Conservation (phyloP, 2,113 vertebrate genomes). For the Oryzias javanicus region DNA sequence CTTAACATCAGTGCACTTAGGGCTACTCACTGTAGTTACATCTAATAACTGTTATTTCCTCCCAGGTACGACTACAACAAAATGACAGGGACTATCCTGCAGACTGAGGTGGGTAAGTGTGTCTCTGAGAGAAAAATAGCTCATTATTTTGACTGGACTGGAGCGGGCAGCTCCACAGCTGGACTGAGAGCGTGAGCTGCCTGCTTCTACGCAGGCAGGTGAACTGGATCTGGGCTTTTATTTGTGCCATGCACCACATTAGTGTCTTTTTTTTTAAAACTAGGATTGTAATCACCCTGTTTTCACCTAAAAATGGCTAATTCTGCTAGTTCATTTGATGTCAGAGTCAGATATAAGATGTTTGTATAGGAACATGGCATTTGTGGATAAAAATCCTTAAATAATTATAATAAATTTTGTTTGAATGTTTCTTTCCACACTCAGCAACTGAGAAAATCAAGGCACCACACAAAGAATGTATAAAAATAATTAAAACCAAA, state of each 20-base stretch:
- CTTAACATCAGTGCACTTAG: not conserved
- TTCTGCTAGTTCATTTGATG: too few species aligned
- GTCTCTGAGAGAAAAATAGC: not conserved
- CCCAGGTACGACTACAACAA: not conserved
- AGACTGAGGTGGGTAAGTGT: not conserved
- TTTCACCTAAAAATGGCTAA: too few species aligned
- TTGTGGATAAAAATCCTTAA: too few species aligned
- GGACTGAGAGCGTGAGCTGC: not conserved
- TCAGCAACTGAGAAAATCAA: too few species aligned
- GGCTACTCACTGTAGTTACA: not conserved
- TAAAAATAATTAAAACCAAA: too few species aligned
- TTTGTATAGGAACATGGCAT: too few species aligned
- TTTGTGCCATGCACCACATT: not conserved
- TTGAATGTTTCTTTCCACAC: too few species aligned
- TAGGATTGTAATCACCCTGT: too few species aligned
- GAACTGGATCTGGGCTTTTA: not conserved
- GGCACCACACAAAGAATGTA: too few species aligned
- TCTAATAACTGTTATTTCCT: conserved; percentile 6
- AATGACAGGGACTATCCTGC: not conserved
- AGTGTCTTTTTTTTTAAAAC: too few species aligned
- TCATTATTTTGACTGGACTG: conserved; percentile 2
- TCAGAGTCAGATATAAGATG: too few species aligned
- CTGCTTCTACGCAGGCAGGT: not conserved
- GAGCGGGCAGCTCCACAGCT: not conserved
- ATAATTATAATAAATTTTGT: too few species aligned